phyloP scores from a whole-genome alignment of 2,113 vertebrate genomes.

The Oreochromis niloticus region DNA sequence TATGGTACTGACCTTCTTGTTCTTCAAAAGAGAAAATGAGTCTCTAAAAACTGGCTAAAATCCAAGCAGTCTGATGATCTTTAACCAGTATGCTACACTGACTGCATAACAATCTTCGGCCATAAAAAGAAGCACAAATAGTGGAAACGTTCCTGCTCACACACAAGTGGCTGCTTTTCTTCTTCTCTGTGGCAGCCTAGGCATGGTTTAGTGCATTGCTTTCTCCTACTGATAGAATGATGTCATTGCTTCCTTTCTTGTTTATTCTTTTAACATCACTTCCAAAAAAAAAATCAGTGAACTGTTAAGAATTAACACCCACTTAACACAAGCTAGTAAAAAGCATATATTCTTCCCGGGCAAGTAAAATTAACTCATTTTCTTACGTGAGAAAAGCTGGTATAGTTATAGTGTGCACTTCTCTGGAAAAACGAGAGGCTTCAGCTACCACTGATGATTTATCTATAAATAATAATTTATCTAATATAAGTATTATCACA shows the following conservation, averaged over 20 bases:
- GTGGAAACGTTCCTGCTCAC: not conserved
- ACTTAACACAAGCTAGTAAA: not conserved
- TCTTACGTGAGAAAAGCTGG: not conserved
- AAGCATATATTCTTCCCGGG: too few species aligned
- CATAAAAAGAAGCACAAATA: not conserved
- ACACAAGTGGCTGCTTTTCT: not conserved
- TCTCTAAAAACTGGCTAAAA: not conserved
- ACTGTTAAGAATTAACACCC: not conserved
- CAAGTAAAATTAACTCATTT: not conserved
- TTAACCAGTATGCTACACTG: not conserved
- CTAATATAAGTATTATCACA: not conserved
- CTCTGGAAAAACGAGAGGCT: not conserved
- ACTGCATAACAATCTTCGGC: not conserved
- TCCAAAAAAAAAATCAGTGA: not conserved
- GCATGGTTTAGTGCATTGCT: not conserved
- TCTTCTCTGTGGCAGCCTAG: not conserved
- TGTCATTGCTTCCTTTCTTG: not conserved
- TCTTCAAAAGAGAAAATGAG: not conserved
- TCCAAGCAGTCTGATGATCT: not conserved
- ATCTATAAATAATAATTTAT: not conserved
- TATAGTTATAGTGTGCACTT: not conserved
- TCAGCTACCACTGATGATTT: not conserved
- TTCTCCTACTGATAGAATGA: not conserved
- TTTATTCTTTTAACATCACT: not conserved
- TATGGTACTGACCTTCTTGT: not conserved